Percentiles rank a stretch among this genome's conserved stretches.
These are phyloP conservation scores for Synergus itoensis DNA, from an alignment of 2,888 invertebrate species.

Conservation along the genomic window DNA sequence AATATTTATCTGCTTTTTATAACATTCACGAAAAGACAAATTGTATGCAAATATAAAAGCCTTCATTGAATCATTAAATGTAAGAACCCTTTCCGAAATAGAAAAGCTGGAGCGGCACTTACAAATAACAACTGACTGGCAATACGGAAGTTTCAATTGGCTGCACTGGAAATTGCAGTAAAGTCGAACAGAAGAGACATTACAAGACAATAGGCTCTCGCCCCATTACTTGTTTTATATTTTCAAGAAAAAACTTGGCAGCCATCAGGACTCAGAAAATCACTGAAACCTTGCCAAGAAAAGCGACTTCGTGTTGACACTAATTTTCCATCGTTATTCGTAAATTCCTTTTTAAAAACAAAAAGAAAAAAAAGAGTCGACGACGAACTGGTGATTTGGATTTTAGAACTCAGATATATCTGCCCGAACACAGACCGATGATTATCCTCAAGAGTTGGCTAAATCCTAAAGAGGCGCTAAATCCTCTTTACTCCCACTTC, in stretches of 20 bases:
- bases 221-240: slow-evolving; percentile 1
- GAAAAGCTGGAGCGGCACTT: not conserved
- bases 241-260: slow-evolving; percentile 4
- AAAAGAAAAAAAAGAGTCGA: not conserved
- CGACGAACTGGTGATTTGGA: not conserved
- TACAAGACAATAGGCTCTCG: slow-evolving; percentile 17
- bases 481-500: not conserved
- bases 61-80: not conserved
- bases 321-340: not conserved
- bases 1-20: too few relatives aligned
- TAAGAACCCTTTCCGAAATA: not conserved
- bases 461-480: not conserved
- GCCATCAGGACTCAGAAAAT: not conserved
- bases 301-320: not conserved
- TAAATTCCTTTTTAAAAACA: not conserved
- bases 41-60: not conserved
- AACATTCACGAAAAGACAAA: too few relatives aligned
- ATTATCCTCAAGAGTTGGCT: not conserved
- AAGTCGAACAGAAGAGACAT: not conserved
- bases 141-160: slow-evolving; percentile 14
- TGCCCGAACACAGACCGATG: slow-evolving; percentile 1
- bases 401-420: not conserved
- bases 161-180: slow-evolving; percentile 11
- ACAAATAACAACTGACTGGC: slow-evolving; percentile 1
- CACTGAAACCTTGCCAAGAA: slow-evolving; percentile 3